A percentile compares a stretch with the other conserved stretches of the same genome.
Evolutionary conservation across 2,113 vertebrate genomes (phyloP).

Genomic region (Dipodomys spectabilis): DNA sequence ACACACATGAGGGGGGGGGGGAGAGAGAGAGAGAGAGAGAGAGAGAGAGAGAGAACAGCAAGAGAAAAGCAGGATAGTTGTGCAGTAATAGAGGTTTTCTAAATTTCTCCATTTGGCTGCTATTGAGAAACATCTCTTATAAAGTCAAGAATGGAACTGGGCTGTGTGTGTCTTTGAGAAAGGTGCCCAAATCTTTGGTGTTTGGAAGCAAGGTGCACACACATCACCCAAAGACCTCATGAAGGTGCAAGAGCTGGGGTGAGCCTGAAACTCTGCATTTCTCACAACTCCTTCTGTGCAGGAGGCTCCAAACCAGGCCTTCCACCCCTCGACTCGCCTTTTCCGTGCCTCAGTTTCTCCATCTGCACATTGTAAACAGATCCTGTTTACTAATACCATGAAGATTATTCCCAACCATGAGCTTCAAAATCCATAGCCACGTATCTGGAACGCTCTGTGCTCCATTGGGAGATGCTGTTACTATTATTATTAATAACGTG

Average conservation of each 20-base stretch:
- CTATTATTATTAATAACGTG: conserved; percentile 74
- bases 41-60: conserved; percentile 54
- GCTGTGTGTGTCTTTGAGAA: neutral
- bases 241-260: neutral
- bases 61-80: conserved; percentile 79
- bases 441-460: rapidly evolving
- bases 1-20: too few relatives aligned
- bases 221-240: too few relatives aligned
- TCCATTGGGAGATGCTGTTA: rapidly evolving
- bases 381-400: rapidly evolving
- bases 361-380: neutral
- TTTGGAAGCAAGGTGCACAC: rapidly evolving
- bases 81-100: conserved; percentile 77
- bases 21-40: too few relatives aligned
- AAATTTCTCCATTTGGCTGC: conserved; percentile 53
- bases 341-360: neutral
- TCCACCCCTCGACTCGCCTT: rapidly evolving
- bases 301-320: too few relatives aligned
- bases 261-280: too few relatives aligned
- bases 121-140: rapidly evolving
- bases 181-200: neutral
- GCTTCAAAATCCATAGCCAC: rapidly evolving
- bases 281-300: too few relatives aligned
- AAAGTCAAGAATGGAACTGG: neutral
- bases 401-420: neutral